Percentiles rank a stretch among this genome's conserved stretches.
Conservation (phyloP, 2,888 invertebrate species). For the Gari tellinella region DNA sequence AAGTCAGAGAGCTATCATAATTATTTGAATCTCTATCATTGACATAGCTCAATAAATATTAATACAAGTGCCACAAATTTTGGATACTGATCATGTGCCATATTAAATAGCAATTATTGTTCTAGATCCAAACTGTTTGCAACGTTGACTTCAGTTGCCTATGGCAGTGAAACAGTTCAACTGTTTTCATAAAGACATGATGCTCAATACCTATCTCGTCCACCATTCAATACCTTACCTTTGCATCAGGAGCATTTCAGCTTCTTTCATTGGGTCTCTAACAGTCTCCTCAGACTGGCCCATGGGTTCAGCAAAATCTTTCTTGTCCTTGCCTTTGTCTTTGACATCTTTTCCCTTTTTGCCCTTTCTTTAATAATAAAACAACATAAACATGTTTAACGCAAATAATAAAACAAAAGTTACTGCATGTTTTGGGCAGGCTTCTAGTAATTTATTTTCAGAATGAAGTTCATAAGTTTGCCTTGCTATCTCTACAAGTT, state of each 20-base stretch:
- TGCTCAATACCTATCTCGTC: background rate
- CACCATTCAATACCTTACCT: conserved; percentile 56
- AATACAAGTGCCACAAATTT: too few relatives aligned
- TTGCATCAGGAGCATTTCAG: conserved; percentile 81
- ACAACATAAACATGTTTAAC: background rate
- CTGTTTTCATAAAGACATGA: background rate
- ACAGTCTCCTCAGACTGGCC: conserved; percentile 63
- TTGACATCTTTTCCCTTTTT: conserved; percentile 73
- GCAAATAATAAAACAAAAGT: too few relatives aligned
- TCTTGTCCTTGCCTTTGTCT: conserved; percentile 66
- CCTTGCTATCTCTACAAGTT: too few relatives aligned
- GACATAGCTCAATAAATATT: too few relatives aligned
- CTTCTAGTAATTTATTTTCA: background rate
- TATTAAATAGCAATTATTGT: too few relatives aligned
- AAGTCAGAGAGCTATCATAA: too few relatives aligned
- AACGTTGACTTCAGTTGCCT: too few relatives aligned
- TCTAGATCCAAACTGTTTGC: too few relatives aligned
- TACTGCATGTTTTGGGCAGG: background rate
- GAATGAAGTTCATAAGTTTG: too few relatives aligned
- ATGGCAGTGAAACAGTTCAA: too few relatives aligned
- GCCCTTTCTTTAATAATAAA: conserved; percentile 35
- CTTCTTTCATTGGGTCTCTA: conserved; percentile 74
- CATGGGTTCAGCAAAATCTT: conserved; percentile 64
- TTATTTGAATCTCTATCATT: too few relatives aligned
- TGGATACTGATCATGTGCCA: too few relatives aligned